Evolutionary conservation across 2,888 invertebrate genomes (phyloP), one percentile per base, ranked within the genome.

Genomic region (Caenorhabditis sinica): DNA sequence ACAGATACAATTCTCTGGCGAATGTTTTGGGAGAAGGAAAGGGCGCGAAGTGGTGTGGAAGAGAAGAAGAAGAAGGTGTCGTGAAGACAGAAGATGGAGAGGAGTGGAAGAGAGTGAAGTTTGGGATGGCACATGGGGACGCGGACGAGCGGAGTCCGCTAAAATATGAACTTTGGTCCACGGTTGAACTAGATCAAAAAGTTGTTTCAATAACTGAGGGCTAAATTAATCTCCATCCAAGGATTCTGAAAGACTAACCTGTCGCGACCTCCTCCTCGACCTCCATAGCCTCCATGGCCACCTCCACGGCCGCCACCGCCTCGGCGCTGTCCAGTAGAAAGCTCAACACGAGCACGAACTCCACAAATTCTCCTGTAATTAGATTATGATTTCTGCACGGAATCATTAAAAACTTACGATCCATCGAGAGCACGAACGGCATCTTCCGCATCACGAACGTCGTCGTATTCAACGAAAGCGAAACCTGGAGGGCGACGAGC

Each of bases 401-500:
- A 68, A 43, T 30, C n/a, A 45, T 73, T 13, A 23, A 58, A 40
- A 75, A 85, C 95, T 95, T 94, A 96, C 96, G 95, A 91, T 91
- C 94, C 94, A 91, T 94, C 94, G 58, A 94, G 86, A 17, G 92
- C 93, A 80, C 93, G 91, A 2, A 93, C 93, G 9, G 94, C 93
- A 90, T 94, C 94, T 83, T 93, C 93, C 30, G 93, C 93, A 91
- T 97, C 97, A 85, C 96, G 94, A 20, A 96, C 95, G 92, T 97
- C 96, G 84, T 93, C 93, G 90, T 93, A 94, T 83, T 93, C 93
- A 9, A 94, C 93, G 89, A 94, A 94, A 25, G 94, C 94, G 91
- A 94, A 94, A 0, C 94, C 97, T 8, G 97, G 96, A 53, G 97
- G 97, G 93, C 97, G 96, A 91, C 97, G 94, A 0, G 97, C 97